Base-by-base conservation (phyloP, 92 coral and sea anemone genomes). In the Epizoanthus fatuus region DNA sequence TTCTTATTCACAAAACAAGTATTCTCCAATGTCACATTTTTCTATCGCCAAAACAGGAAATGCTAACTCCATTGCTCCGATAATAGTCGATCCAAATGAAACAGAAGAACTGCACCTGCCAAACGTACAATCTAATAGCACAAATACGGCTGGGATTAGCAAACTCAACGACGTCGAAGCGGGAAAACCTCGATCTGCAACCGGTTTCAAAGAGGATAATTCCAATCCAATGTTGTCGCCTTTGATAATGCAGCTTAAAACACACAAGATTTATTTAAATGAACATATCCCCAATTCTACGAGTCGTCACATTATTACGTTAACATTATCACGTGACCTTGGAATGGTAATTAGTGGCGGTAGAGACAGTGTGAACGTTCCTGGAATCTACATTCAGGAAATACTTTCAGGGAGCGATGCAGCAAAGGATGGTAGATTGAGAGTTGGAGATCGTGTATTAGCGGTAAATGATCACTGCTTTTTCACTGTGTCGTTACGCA, bases 321-420 rank as follows among this genome's bases (percentile, higher is more conserved):
- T 35, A 6, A 37, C 11, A 37, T 0, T 66, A 0, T 66, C 72
- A 17, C 45, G 20, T 35, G 72, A 42, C 49, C 19, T 66, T 37
- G 69, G 69, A 29, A 29, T 63, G 20, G 69, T 14, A 63, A 38
- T 66, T 37, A 12, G n/a, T 14, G 22, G 13, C 11, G 15, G 44
- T 32, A 4, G 49, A 11, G 20, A 35, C 11, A 37, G 72, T 8
- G 72, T 19, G 14, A 63, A 29, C 13, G 20, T n/a, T 7, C 72
- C n/a, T 66, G 72, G n/a, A 66, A 66, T 66, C 10, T 66, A 66
- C 49, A 66, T 37, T 13, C 44, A 42, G 42, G 72, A 66, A 42
- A 66, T 66, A 4, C 8, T 37, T 37, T 49, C 72, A 0, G 72
- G 72, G 16, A 35, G 22, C n/a, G 72, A 66, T 42, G 47, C 49